Evolutionary conservation across 2,797 vertebrate genomes (phyloP), one percentile per base, ranked within the genome.

Genomic region (Spinus pinus): DNA sequence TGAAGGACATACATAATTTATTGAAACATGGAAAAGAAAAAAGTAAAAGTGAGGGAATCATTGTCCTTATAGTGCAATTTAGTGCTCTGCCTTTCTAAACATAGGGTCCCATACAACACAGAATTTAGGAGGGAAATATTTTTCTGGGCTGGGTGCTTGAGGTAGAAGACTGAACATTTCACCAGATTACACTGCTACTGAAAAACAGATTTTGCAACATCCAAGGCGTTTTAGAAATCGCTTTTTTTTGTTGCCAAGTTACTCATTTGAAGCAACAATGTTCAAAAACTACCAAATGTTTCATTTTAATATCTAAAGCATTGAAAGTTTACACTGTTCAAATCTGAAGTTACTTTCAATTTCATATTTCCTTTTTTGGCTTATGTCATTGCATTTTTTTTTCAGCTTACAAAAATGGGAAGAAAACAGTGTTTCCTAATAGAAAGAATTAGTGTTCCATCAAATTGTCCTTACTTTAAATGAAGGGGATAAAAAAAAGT

Each of bases 301-400:
- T 92, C 17, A 30, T 83, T 96, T 94, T 83, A 78, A 31, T n/a
- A 31, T 89, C 23, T 87, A n/a, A 56, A 67, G 22, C 44, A 28
- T 24, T 72, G 54, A 10, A 88, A 86, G 35, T 58, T 91, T 88
- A 33, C 19, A 2, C 64, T 84, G 39, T 64, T 89, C 37, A 74
- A 53, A 47, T 65, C 7, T 61, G 69, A 90, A 81, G n/a, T 53
- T 41, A 24, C 25, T 78, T 83, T 77, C 42, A n/a, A 47, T 67
- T 90, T 86, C 15, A 4, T 25, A 51, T 54, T 75, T 95, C 25
- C 9, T n/a, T 81, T 86, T 94, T 72, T 47, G 24, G 42, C 64
- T 88, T 53, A 49, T 1, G 7, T 88, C 23, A 49, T 33, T 62
- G 6, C 10, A 14, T 75, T 81, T 67, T 37, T 37, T 49, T 78